Percentiles rank a stretch among this genome's conserved stretches.
Evolutionary conservation across 2,797 vertebrate genomes (phyloP).

Genomic region (Tangara arthus): DNA sequence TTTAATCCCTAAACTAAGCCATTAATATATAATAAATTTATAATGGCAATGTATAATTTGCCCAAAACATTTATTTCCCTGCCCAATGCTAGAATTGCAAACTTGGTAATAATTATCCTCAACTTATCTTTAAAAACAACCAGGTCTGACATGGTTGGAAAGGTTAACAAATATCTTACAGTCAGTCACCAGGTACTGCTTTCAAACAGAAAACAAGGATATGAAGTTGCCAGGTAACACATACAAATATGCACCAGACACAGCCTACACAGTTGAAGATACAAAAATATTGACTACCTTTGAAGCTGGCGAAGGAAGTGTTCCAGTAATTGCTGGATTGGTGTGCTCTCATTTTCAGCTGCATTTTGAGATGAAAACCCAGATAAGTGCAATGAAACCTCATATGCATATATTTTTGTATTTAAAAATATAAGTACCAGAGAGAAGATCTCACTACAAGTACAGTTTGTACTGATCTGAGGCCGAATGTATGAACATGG

Average conservation of each 20-base stretch:
- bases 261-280: not conserved
- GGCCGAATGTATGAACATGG: not conserved
- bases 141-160: not conserved
- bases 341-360: conserved; percentile 91
- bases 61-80: not conserved
- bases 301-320: conserved; percentile 97
- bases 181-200: not conserved
- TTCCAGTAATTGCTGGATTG: conserved; percentile 92
- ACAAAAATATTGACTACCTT: conserved; percentile 74
- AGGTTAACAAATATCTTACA: not conserved
- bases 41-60: not conserved
- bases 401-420: rapidly evolving
- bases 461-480: not conserved
- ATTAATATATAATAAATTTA: not conserved
- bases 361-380: conserved; percentile 6
- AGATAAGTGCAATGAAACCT: not conserved
- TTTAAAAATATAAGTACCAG: not conserved
- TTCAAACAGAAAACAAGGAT: not conserved
- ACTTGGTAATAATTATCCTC: not conserved
- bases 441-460: not conserved
- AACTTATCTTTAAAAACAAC: not conserved
- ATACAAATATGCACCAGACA: not conserved
- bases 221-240: not conserved
- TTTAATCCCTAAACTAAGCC: not conserved
- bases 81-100: not conserved